Percentiles rank a stretch among this genome's conserved stretches.
Conservation (phyloP, 2,113 vertebrate species). For the Asarcornis scutulata region DNA sequence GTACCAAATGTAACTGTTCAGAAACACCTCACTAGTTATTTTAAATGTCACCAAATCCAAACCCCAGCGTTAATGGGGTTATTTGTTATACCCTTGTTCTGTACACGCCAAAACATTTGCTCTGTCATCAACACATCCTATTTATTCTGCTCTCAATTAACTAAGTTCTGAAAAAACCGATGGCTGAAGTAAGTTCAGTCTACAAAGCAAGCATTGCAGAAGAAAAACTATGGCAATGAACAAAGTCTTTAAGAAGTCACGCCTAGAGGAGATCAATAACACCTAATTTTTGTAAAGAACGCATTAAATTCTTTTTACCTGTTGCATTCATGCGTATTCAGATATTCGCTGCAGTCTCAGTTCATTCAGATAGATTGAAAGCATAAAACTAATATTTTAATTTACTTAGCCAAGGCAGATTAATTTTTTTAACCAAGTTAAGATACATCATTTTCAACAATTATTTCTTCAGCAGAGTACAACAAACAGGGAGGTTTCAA, state of each 20-base stretch:
- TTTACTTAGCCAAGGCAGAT: neutral
- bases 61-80: constrained; percentile 41
- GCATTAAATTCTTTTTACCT: neutral
- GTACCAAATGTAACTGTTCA: constrained; percentile 33
- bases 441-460: neutral
- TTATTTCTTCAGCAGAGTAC: neutral
- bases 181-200: neutral
- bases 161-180: neutral
- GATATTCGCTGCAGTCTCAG: neutral
- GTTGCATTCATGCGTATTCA: neutral
- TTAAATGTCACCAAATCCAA: constrained; percentile 69
- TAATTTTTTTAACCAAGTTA: neutral
- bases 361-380: constrained; percentile 35
- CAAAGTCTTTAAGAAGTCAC: neutral
- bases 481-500: neutral
- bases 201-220: neutral
- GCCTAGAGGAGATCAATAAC: neutral
- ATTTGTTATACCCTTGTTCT: constrained; percentile 36
- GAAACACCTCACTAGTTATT: constrained; percentile 39
- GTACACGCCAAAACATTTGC: constrained; percentile 16
- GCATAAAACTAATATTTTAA: neutral
- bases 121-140: neutral
- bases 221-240: neutral
- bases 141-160: neutral
- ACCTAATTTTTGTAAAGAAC: neutral